Evolutionary conservation across 2,888 invertebrate species (phyloP), one percentile per base, ranked within the genome.

Genomic region (Bombyx huttoni): DNA sequence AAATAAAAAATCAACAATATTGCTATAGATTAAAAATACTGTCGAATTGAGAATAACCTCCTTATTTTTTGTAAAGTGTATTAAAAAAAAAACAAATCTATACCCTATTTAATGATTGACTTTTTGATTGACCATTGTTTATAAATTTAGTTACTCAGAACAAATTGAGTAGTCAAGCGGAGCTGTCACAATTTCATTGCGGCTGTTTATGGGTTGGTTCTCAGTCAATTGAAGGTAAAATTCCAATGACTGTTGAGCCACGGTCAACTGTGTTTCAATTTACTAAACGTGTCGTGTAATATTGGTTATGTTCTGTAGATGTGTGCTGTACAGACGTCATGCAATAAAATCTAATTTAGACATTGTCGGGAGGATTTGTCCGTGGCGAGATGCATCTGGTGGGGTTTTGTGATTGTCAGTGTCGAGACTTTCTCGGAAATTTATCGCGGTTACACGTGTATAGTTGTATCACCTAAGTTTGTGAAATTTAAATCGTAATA

Each of bases 321-420:
- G 70, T 64, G 67, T 73, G 71, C 72, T 5, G 72, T 64, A 73
- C 81, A 81, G 84, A 82, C 86, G 84, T 74, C 75, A 74, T 67
- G 85, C 78, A 86, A 86, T 87, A 87, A 88, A 87, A 87, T 88
- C 87, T 86, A 88, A 88, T 88, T 87, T 88, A 87, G 85, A 85
- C 85, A 78, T 86, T 69, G 75, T 72, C 70, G 69, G 68, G 75
- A 81, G 81, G 87, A 86, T 86, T 86, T 85, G 83, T 85, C 78
- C 77, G 78, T 40, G 24, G 72, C 73, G 68, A 68, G 75, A 77
- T 66, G 78, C 70, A 67, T 65, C 70, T 67, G 67, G 40, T 12
- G 40, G 40, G 40, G 12, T 40, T 40, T 12, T 40, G 12, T 40
- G 8, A 40, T 40, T 40, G 24, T 24, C 24, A 24, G 24, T 5